Evolutionary conservation across 1,140 invertebrate genomes (phyloP).

Genomic region (Drosophila kikkawai): DNA sequence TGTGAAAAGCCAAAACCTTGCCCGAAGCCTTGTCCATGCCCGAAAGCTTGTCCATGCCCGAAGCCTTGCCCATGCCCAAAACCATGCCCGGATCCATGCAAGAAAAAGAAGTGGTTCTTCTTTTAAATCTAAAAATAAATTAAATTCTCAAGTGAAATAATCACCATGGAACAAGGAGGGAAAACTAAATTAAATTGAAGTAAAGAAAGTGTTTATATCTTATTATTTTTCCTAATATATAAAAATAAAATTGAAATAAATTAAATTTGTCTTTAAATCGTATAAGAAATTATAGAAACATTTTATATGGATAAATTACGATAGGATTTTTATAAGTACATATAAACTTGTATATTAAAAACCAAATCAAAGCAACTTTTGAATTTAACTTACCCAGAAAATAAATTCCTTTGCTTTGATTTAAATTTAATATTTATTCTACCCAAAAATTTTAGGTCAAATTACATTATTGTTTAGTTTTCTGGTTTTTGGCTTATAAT

Average conservation of each 20-base stretch:
- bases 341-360: background rate
- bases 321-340: too few species aligned
- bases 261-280: too few species aligned
- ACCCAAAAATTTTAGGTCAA: too few species aligned
- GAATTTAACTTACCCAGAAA: background rate
- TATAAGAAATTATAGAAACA: too few species aligned
- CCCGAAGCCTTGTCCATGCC: background rate
- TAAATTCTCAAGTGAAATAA: background rate
- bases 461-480: background rate
- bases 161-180: too few species aligned
- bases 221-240: too few species aligned
- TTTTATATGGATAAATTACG: too few species aligned
- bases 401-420: too few species aligned
- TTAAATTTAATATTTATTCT: background rate
- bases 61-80: background rate
- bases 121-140: background rate
- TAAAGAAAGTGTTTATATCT: too few species aligned
- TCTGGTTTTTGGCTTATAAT: background rate
- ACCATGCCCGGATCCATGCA: background rate
- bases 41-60: background rate
- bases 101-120: background rate
- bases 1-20: background rate
- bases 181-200: background rate
- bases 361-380: conserved; percentile 1
- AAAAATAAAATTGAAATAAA: too few species aligned